These are phyloP conservation scores for Pristionchus exspectatus DNA, from an alignment of 2,888 invertebrate species.

Conservation along the genomic window DNA sequence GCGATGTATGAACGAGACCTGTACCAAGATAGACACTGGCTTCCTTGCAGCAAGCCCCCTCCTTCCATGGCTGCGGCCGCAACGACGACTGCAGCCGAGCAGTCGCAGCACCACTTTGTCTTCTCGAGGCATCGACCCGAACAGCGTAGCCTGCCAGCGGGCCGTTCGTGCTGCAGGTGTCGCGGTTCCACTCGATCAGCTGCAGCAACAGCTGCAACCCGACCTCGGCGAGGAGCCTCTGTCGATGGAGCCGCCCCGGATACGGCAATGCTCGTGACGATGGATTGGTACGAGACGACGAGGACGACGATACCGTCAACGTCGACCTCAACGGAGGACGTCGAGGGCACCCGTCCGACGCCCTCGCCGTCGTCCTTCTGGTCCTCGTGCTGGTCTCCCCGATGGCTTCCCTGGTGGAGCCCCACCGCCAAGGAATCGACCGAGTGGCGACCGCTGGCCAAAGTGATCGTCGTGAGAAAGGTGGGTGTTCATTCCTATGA, in stretches of 20 bases:
- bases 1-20: background rate
- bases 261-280: slow-evolving; percentile 52
- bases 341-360: background rate
- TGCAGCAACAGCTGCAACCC: background rate
- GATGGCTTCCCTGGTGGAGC: slow-evolving; percentile 38
- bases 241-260: slow-evolving; percentile 5
- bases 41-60: background rate
- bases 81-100: slow-evolving; percentile 38
- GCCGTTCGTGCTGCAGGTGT: slow-evolving; percentile 28
- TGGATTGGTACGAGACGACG: slow-evolving; percentile 49
- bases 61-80: slow-evolving; percentile 35
- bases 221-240: background rate
- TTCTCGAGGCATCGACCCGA: slow-evolving; percentile 51
- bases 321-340: background rate
- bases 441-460: slow-evolving; percentile 40
- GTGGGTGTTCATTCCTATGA: background rate
- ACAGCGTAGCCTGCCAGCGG: slow-evolving; percentile 24
- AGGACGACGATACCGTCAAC: slow-evolving; percentile 6
- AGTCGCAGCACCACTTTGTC: slow-evolving; percentile 48
- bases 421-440: slow-evolving; percentile 8
- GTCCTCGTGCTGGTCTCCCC: slow-evolving; percentile 34
- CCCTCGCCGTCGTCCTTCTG: slow-evolving; percentile 21
- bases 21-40: background rate
- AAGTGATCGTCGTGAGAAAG: slow-evolving; percentile 52
- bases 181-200: background rate